These are phyloP conservation scores for Blennius ocellaris DNA, from an alignment of 2,113 vertebrate genomes.

Conservation along the genomic window DNA sequence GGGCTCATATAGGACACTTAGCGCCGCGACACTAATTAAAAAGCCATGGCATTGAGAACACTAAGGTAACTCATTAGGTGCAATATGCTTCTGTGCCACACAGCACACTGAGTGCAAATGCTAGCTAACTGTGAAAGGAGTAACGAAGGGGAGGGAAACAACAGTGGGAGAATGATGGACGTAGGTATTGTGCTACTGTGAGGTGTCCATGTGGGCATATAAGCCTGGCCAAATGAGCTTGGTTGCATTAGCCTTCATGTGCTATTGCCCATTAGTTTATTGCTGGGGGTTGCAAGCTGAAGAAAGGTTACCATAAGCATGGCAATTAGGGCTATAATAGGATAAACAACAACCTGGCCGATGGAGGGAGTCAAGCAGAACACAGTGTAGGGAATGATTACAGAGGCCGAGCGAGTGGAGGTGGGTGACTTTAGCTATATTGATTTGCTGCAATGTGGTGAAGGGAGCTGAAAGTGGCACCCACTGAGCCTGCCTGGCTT, in stretches of 20 bases:
- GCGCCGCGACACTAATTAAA: slow-evolving; percentile 84
- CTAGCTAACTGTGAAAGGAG: slow-evolving; percentile 49
- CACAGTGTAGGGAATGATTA: slow-evolving; percentile 70
- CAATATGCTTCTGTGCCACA: slow-evolving; percentile 66
- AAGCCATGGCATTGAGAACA: slow-evolving; percentile 80
- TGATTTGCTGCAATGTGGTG: slow-evolving; percentile 66
- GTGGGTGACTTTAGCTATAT: slow-evolving; percentile 70
- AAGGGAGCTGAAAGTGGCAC: slow-evolving; percentile 65
- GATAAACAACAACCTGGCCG: slow-evolving; percentile 81
- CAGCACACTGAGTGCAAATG: slow-evolving; percentile 37
- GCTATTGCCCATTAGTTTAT: slow-evolving; percentile 76
- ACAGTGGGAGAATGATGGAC: slow-evolving; percentile 61
- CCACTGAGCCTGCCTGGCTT: slow-evolving; percentile 52
- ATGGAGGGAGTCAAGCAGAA: slow-evolving; percentile 72
- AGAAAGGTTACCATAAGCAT: slow-evolving; percentile 80
- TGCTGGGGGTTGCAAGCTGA: slow-evolving; percentile 69
- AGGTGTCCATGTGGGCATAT: slow-evolving; percentile 72
- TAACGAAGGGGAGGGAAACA: slow-evolving; percentile 37
- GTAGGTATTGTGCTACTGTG: slow-evolving; percentile 62
- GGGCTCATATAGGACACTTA: slow-evolving; percentile 80
- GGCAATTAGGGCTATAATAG: slow-evolving; percentile 81
- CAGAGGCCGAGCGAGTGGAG: slow-evolving; percentile 56
- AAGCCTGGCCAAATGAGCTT: slow-evolving; percentile 72
- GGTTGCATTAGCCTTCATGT: slow-evolving; percentile 66
- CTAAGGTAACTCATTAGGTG: slow-evolving; percentile 81